Evolutionary conservation across 2,888 invertebrate species (phyloP), one percentile per base, ranked within the genome.

Genomic region (Julus scanicus): DNA sequence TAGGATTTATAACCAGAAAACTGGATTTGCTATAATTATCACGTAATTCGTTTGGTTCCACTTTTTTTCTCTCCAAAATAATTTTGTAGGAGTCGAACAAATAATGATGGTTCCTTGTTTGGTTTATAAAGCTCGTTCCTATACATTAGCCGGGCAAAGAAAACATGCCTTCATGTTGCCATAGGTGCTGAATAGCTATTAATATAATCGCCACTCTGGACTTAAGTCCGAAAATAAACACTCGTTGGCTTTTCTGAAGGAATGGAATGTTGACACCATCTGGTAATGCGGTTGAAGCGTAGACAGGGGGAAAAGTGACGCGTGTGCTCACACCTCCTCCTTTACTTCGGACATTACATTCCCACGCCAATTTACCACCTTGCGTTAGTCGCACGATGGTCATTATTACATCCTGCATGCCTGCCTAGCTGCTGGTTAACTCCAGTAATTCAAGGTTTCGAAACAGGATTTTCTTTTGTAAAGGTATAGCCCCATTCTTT

Each of bases 191-290:
- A 80, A 80, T 80, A 37, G 37, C 80, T 80, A 80, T 80, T 80
- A 80, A 80, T 80, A 80, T 80, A 80, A 80, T 80, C 80, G 80
- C 80, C 80, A 80, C 80, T 80, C 80, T 80, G 37, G 13, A 29
- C 37, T 80, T 80, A 80, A 80, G 80, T 80, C 80, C 80, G 80
- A 80, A 80, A 80, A 80, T 80, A 80, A 80, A 80, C 80, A 80
- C 80, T 80, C 80, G 80, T 80, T 80, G 80, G 80, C 80, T 15
- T 37, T 80, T 80, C 80, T 80, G 37, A 80, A 80, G 80, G 29
- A 80, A 37, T 85, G 85, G 85, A 85, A 85, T 85, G 44, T 85
- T 85, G 49, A 49, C 85, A 85, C 85, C 85, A 85, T 85, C 85
- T 85, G 85, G 85, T 85, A 85, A 85, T 49, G 85, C 85, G 44